Evolutionary conservation across 2,113 vertebrate genomes (phyloP).

Genomic region (Electrona antarctica): DNA sequence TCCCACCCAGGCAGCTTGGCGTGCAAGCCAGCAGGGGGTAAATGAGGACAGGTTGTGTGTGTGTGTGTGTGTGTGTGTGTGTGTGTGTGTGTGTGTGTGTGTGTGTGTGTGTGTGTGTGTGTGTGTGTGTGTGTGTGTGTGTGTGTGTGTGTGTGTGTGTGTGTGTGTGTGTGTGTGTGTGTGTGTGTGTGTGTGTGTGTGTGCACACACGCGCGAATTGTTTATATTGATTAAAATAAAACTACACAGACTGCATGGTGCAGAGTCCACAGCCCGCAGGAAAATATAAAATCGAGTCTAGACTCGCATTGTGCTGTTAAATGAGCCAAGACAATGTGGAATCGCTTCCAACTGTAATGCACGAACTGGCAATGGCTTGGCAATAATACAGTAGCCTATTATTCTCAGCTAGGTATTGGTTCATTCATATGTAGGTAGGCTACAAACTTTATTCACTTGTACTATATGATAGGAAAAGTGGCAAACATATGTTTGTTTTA

Average conservation of each 20-base stretch:
- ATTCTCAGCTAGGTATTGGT: conserved; percentile 7
- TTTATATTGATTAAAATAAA: conserved; percentile 65
- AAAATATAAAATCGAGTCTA: conserved; percentile 51
- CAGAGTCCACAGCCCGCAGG: conserved; percentile 67
- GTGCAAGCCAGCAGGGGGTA: conserved; percentile 32
- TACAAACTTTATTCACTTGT: no score
- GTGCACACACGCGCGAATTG: conserved; percentile 49
- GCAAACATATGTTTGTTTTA: no score
- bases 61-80: conserved; percentile 20
- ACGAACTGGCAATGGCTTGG: neutral
- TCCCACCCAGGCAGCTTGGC: conserved; percentile 14
- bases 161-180: conserved; percentile 10
- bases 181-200: conserved; percentile 11
- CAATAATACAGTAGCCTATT: neutral
- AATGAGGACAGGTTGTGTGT: conserved; percentile 62
- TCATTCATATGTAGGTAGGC: no score
- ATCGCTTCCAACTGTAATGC: neutral
- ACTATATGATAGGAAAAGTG: no score
- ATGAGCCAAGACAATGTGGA: conserved; percentile 23
- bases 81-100: conserved; percentile 8
- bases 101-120: conserved; percentile 9
- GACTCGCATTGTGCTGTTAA: conserved; percentile 53
- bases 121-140: conserved; percentile 50
- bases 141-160: conserved; percentile 18
- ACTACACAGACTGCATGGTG: conserved; percentile 64